Percentiles rank a stretch among this genome's conserved stretches.
Evolutionary conservation across 2,888 invertebrate species (phyloP).

Genomic region (Sarcophaga caerulescens): DNA sequence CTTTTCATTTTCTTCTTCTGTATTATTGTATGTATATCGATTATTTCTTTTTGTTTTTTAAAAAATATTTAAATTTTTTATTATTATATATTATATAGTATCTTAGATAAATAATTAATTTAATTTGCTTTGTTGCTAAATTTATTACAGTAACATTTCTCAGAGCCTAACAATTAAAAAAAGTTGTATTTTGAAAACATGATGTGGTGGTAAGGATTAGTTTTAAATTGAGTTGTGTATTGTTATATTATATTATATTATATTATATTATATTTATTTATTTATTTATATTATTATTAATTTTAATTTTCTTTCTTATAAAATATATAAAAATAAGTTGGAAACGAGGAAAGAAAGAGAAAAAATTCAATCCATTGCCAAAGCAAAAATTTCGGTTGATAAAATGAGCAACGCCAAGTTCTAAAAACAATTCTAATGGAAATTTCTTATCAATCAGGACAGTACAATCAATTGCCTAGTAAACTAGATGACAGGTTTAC

Average conservation of each 20-base stretch:
- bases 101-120: slow-evolving; percentile 59
- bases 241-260: slow-evolving; percentile 20
- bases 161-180: slow-evolving; percentile 67
- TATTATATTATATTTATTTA: neutral
- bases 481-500: no score
- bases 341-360: slow-evolving; percentile 3
- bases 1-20: slow-evolving; percentile 28
- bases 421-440: no score
- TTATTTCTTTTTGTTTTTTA: slow-evolving; percentile 25
- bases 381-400: no score
- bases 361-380: no score
- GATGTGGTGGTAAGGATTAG: slow-evolving; percentile 66
- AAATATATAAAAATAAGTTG: slow-evolving; percentile 35
- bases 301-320: neutral
- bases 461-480: no score
- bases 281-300: neutral
- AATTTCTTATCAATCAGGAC: no score
- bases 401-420: no score
- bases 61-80: slow-evolving; percentile 47
- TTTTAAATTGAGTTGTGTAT: slow-evolving; percentile 62
- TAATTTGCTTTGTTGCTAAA: slow-evolving; percentile 50
- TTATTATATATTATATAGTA: slow-evolving; percentile 28
- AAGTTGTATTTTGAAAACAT: slow-evolving; percentile 67
- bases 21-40: neutral
- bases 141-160: slow-evolving; percentile 65